These are phyloP conservation scores for Macrocentrus cingulum DNA, from an alignment of 1,140 invertebrate species.

Conservation along the genomic window DNA sequence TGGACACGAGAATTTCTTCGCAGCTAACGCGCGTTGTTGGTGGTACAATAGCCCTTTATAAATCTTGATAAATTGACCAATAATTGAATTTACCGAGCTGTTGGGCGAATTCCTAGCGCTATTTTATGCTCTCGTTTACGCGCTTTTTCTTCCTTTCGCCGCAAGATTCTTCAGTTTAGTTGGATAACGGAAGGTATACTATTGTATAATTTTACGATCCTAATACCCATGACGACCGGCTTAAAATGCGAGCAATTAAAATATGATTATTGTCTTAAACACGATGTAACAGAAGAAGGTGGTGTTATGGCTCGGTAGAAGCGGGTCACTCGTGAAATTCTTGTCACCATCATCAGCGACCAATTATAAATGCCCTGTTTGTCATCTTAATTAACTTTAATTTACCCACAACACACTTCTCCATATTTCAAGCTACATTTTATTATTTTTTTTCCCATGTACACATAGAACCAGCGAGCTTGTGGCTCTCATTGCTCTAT, in stretches of 20 bases:
- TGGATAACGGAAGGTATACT: background rate
- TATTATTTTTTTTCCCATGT: constrained; percentile 24
- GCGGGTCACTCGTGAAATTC: constrained; percentile 35
- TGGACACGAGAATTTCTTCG: too few species aligned
- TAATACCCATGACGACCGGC: constrained; percentile 1
- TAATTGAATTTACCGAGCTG: constrained; percentile 23
- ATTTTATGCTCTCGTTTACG: background rate
- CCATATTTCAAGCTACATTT: too few species aligned
- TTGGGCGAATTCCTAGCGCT: background rate
- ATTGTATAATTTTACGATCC: background rate
- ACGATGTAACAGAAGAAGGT: constrained; percentile 2
- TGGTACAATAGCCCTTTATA: too few species aligned
- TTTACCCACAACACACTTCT: too few species aligned
- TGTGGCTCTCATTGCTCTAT: constrained; percentile 75
- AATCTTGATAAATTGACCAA: constrained; percentile 22
- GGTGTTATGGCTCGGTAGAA: constrained; percentile 27
- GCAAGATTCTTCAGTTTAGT: background rate
- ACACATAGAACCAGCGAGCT: constrained; percentile 72
- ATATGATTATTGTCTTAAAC: background rate
- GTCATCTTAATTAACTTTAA: constrained; percentile 11
- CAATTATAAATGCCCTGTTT: constrained; percentile 22
- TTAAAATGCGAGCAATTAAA: background rate
- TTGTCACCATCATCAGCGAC: constrained; percentile 27
- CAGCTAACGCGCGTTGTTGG: too few species aligned
- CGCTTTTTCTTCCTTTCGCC: background rate